phyloP scores from a whole-genome alignment of 2,113 vertebrate species.

The Calidris pygmaea region DNA sequence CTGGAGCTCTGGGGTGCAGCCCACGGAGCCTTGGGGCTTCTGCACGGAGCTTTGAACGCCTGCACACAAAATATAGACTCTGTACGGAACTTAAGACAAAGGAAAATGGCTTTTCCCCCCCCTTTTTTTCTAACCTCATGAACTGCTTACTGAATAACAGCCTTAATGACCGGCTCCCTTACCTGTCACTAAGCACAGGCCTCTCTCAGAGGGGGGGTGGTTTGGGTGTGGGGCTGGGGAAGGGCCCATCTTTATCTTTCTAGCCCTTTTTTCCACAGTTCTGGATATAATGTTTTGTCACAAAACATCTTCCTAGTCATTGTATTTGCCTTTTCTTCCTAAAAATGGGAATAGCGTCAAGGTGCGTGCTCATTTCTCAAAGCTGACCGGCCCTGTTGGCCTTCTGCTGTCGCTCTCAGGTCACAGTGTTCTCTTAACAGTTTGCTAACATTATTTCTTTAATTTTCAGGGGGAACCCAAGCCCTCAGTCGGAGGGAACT shows the following conservation, averaged over 20 bases:
- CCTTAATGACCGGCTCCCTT: fast-evolving
- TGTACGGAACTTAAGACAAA: fast-evolving
- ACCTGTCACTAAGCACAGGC: fast-evolving
- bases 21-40: not conserved
- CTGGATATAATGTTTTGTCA: not conserved
- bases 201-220: too few species aligned
- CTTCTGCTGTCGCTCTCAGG: fast-evolving
- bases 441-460: not conserved
- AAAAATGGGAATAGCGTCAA: not conserved
- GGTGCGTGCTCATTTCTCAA: fast-evolving
- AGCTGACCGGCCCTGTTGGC: fast-evolving
- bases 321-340: not conserved
- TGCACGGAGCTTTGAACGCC: fast-evolving
- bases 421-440: not conserved
- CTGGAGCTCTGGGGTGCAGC: not conserved
- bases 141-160: fast-evolving
- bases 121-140: fast-evolving
- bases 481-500: conserved; percentile 81
- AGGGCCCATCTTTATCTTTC: not conserved
- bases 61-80: fast-evolving
- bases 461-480: conserved; percentile 82
- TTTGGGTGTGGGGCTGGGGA: fast-evolving
- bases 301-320: fast-evolving
- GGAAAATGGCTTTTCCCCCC: too few species aligned
- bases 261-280: fast-evolving